phyloP scores from a whole-genome alignment of 2,113 vertebrate genomes.

The Ceuthmochares aereus region DNA sequence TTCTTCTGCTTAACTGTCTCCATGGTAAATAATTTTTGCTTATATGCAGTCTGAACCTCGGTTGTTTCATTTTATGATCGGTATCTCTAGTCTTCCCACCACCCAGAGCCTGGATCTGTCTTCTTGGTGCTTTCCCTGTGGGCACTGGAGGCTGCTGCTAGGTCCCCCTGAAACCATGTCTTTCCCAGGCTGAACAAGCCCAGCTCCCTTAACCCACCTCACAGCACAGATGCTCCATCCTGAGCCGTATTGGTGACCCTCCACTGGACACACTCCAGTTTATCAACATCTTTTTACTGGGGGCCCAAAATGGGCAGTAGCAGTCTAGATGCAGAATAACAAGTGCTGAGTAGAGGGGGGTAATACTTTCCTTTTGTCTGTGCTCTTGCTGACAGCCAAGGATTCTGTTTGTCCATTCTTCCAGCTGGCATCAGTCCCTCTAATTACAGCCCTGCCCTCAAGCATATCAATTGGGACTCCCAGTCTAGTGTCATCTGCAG shows the following conservation, averaged over 20 bases:
- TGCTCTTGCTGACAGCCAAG: neutral
- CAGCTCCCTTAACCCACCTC: neutral
- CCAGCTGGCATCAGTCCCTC: accelerated
- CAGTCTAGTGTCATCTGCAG: neutral
- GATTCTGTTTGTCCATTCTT: neutral
- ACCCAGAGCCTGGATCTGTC: neutral
- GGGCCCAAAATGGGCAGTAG: neutral
- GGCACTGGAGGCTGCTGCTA: neutral
- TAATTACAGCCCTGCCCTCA: neutral
- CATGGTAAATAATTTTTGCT: neutral
- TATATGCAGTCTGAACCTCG: neutral
- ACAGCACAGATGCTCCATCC: accelerated
- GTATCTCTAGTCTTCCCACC: neutral
- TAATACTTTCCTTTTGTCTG: neutral
- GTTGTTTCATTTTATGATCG: neutral
- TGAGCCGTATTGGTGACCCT: accelerated
- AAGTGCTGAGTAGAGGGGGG: neutral
- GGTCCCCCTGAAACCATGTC: neutral
- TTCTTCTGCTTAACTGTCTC: neutral
- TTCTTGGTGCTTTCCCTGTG: neutral
- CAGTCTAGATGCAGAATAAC: neutral
- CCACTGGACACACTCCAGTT: neutral
- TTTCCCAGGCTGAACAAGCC: neutral
- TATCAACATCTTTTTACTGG: neutral
- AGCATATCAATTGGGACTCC: neutral